These are phyloP conservation scores for Heliconius melpomene DNA, from an alignment of 1,140 invertebrate species.

Conservation along the genomic window DNA sequence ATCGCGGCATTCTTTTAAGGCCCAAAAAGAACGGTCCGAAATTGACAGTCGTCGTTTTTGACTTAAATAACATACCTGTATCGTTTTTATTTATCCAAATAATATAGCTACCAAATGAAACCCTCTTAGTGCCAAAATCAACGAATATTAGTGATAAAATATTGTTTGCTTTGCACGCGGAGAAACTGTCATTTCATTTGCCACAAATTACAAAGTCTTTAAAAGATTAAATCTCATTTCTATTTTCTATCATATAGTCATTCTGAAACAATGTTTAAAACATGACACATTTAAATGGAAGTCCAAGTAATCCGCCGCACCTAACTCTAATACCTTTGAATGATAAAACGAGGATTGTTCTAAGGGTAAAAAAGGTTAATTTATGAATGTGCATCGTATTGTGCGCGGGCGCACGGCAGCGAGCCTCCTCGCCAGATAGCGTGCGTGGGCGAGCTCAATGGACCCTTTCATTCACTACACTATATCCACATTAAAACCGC, in stretches of 20 bases:
- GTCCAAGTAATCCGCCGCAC: conserved; percentile 52
- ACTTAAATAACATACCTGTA: conserved; percentile 70
- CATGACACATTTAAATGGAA: conserved; percentile 35
- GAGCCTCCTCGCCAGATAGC: conserved; percentile 48
- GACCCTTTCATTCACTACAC: conserved; percentile 78
- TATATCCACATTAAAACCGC: conserved; percentile 75
- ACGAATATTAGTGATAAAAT: conserved; percentile 3
- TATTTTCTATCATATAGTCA: neutral
- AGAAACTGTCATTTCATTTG: neutral
- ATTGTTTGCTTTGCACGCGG: neutral
- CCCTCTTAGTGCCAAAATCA: conserved; percentile 32
- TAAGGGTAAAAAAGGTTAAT: conserved; percentile 64
- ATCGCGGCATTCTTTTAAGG: conserved; percentile 78
- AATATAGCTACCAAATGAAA: conserved; percentile 62
- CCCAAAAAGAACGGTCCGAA: conserved; percentile 68
- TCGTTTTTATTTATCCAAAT: conserved; percentile 66
- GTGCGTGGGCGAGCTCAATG: conserved; percentile 77
- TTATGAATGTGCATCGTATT: conserved; percentile 65
- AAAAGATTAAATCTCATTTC: neutral
- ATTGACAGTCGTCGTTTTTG: conserved; percentile 69
- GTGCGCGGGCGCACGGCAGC: conserved; percentile 50
- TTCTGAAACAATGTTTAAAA: conserved; percentile 39
- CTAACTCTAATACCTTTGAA: conserved; percentile 68
- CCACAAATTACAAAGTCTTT: neutral
- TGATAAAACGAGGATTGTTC: conserved; percentile 62